Percentiles rank a stretch among this genome's conserved stretches.
phyloP scores from a whole-genome alignment of 2,888 invertebrate species.

The Nasonovia ribisnigri region DNA sequence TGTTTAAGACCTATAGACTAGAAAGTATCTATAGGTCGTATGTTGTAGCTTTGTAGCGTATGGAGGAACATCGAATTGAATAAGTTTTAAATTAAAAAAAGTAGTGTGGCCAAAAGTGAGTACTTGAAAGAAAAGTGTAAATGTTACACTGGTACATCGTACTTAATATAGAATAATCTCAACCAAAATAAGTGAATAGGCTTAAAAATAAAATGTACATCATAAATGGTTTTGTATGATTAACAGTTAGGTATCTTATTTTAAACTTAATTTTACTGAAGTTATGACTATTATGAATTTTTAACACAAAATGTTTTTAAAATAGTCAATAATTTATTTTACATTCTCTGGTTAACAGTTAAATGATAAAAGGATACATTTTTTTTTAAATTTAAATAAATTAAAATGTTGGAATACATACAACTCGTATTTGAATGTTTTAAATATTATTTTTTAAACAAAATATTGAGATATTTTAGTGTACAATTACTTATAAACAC shows the following conservation, averaged over 20 bases:
- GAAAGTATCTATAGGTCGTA: not conserved
- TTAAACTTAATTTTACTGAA: not conserved
- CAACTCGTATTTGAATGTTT: no score
- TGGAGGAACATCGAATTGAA: not conserved
- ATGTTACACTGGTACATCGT: not conserved
- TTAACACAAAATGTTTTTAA: not conserved
- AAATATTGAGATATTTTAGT: no score
- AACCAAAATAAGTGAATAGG: not conserved
- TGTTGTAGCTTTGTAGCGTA: not conserved
- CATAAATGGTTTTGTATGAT: not conserved
- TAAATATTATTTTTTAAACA: no score
- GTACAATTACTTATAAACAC: no score
- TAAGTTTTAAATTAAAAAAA: not conserved
- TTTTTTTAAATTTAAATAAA: no score
- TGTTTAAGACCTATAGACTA: not conserved
- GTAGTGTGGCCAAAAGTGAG: not conserved
- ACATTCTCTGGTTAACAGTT: not conserved
- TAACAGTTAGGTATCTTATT: not conserved
- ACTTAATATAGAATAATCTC: not conserved
- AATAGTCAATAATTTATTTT: not conserved
- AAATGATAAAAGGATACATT: not conserved
- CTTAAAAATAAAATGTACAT: not conserved
- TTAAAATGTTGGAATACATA: no score
- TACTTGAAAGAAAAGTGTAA: not conserved
- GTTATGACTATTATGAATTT: not conserved